Evolutionary conservation across 2,797 vertebrate genomes (phyloP), one percentile per base, ranked within the genome.

Genomic region (Zalophus californianus): DNA sequence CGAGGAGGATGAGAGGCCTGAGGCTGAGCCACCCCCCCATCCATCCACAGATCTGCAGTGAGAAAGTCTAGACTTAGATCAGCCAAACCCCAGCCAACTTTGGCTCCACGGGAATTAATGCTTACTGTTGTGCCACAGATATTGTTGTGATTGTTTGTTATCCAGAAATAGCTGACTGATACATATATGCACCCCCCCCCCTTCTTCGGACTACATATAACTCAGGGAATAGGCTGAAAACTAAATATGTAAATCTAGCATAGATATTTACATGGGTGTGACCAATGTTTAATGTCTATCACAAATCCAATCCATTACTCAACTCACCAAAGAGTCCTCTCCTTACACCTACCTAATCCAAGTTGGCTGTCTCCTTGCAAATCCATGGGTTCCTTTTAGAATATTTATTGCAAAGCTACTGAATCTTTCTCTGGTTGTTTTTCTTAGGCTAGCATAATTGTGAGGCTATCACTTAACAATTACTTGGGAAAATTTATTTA

Each of bases 401-500:
- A 50, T 80, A 56, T 25, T 68, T 68, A 50, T 41, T 89, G 78
- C 41, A 94, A 95, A 97, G 38, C 68, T 35, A 21, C 80, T 64
- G 15, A 60, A 56, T 87, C 58, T 87, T 48, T 78, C 75, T 86
- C 64, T 23, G 32, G 29, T 58, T 56, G 58, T 62, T 93, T 94
- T 93, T 90, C 60, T 96, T 56, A 79, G 5, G 23, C 66, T 64
- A 79, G 73, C n/a, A 29, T 32, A 73, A 96, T 68, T 93, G 73
- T 87, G 70, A 97, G 72, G 78, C 88, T 95, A 96, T 85, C 95
- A 84, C 58, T 93, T 88, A 82, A 91, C 87, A 97, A 97, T 97
- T 95, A 97, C 87, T 97, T 89, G 52, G 72, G 95, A 87, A 92
- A 94, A 62, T 95, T 83, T 94, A 96, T 97, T 97, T 97, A 95